Conservation (phyloP, 64 coral and sea anemone genomes). For the Trachythela sp. region DNA sequence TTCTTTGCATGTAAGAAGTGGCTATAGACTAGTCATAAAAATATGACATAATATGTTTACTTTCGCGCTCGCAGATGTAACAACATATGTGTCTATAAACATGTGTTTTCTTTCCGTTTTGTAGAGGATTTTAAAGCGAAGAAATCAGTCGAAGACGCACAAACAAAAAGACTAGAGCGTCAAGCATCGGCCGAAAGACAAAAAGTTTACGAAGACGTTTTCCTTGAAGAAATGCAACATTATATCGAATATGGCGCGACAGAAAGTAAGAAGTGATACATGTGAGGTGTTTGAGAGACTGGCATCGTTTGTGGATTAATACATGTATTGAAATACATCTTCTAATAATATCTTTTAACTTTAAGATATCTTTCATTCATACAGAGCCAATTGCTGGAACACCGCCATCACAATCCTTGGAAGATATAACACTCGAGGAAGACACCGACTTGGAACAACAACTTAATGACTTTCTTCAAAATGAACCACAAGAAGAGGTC, state of each 20-base stretch:
- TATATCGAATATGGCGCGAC: neutral
- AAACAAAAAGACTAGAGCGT: neutral
- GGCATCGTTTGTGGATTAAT: neutral
- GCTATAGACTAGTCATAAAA: too few species aligned
- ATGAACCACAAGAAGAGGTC: neutral
- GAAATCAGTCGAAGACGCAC: neutral
- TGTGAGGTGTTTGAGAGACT: neutral
- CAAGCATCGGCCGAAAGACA: neutral
- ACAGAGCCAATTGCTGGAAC: neutral
- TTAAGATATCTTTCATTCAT: neutral
- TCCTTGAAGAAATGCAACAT: slow-evolving; percentile 25
- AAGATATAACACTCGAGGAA: neutral
- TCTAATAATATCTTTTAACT: too few species aligned
- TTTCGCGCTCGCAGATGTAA: too few species aligned
- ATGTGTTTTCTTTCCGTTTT: neutral
- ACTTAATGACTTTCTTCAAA: slow-evolving; percentile 3
- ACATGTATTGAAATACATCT: too few species aligned
- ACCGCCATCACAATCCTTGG: neutral
- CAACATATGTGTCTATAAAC: neutral
- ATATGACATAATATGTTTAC: too few species aligned
- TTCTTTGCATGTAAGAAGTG: neutral
- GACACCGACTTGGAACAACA: neutral
- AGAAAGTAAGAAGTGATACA: neutral
- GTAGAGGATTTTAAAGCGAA: neutral
- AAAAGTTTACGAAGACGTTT: slow-evolving; percentile 24